phyloP scores from a whole-genome alignment of 2,113 vertebrate species.

The Poicephalus gulielmi region DNA sequence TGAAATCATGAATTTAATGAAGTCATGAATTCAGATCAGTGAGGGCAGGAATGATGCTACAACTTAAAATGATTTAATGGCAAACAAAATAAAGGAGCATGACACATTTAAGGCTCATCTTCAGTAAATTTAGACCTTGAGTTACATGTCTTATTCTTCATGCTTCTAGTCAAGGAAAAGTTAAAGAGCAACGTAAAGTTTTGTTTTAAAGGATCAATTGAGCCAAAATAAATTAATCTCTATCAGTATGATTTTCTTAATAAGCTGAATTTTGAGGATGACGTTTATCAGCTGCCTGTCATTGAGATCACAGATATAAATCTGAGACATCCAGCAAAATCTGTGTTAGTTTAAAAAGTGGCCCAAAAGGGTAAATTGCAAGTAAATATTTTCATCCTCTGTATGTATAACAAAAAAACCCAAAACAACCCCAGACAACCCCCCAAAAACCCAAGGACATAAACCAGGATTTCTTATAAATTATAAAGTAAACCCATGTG shows the following conservation, averaged over 20 bases:
- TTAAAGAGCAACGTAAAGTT: neutral
- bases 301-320: neutral
- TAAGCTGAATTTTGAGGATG: neutral
- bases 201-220: neutral
- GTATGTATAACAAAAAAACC: neutral
- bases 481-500: neutral
- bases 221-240: neutral
- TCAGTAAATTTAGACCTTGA: neutral
- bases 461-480: neutral
- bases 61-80: neutral
- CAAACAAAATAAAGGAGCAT: neutral
- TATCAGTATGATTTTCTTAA: neutral
- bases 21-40: neutral
- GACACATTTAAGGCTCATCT: neutral
- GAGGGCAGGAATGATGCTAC: neutral
- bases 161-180: neutral
- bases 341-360: neutral
- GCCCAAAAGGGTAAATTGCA: neutral
- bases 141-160: neutral
- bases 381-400: neutral
- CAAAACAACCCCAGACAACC: too few species aligned
- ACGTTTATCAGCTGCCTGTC: neutral
- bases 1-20: neutral
- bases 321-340: neutral
- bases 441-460: neutral